Percentiles rank a stretch among this genome's conserved stretches.
phyloP scores from a whole-genome alignment of 2,797 vertebrate species.

The Eulemur coronatus region DNA sequence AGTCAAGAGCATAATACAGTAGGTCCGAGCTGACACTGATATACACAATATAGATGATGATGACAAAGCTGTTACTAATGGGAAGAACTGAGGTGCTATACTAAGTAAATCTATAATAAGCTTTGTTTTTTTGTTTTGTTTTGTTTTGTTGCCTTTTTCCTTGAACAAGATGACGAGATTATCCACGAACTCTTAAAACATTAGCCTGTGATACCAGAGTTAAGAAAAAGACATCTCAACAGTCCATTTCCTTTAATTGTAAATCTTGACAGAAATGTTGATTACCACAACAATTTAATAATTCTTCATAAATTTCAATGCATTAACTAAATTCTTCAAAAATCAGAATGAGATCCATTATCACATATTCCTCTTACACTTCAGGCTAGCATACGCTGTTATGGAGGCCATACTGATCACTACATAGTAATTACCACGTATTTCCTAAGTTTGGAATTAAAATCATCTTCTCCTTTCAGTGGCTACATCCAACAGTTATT shows the following conservation, averaged over 20 bases:
- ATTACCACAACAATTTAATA: neutral
- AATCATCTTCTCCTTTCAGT: neutral
- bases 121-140: too few relatives aligned
- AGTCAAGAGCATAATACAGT: neutral
- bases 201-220: neutral
- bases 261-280: neutral
- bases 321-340: constrained; percentile 5
- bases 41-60: neutral
- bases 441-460: neutral
- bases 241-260: neutral
- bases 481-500: neutral
- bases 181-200: neutral
- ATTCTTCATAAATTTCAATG: neutral
- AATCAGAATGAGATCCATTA: neutral
- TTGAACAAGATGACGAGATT: constrained; percentile 3
- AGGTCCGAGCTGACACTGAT: neutral
- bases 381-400: neutral
- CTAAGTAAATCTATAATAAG: neutral
- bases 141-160: neutral
- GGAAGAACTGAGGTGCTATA: neutral
- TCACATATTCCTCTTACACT: neutral
- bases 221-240: neutral
- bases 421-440: neutral
- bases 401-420: neutral
- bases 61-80: neutral